phyloP scores from a whole-genome alignment of 53 echinoderm and acorn worm species.

The Mesocentrotus franciscanus region DNA sequence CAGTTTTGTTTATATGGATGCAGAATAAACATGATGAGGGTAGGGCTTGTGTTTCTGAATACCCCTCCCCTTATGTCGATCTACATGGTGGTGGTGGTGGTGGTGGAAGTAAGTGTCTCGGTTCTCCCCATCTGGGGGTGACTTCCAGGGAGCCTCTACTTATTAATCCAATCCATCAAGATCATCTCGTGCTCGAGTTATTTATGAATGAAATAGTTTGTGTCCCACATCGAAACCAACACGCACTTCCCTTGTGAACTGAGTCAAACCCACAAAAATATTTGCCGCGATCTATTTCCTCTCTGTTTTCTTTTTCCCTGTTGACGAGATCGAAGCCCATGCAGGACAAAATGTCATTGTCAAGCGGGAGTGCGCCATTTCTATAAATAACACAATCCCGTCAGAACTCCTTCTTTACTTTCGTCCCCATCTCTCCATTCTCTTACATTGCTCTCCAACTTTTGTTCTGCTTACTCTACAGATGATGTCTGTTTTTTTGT shows the following conservation, averaged over 20 bases:
- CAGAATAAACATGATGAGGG: neutral
- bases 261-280: neutral
- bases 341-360: slow-evolving; percentile 8
- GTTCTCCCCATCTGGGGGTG: neutral
- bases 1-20: no score
- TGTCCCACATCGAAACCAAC: slow-evolving; percentile 51
- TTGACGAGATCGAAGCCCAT: neutral
- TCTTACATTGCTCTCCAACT: neutral
- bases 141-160: neutral
- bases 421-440: neutral
- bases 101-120: neutral
- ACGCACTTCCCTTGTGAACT: slow-evolving; percentile 21
- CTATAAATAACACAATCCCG: neutral
- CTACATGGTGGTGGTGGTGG: neutral
- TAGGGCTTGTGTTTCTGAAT: neutral
- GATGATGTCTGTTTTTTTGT: neutral
- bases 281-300: neutral
- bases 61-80: neutral
- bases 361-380: neutral
- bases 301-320: neutral
- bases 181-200: slow-evolving; percentile 2
- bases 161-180: slow-evolving; percentile 38
- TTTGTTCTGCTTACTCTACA: neutral
- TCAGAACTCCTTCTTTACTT: neutral
- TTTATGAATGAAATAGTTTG: slow-evolving; percentile 53